Base-by-base conservation (phyloP, 2,113 vertebrate species). In the Hylia prasina region DNA sequence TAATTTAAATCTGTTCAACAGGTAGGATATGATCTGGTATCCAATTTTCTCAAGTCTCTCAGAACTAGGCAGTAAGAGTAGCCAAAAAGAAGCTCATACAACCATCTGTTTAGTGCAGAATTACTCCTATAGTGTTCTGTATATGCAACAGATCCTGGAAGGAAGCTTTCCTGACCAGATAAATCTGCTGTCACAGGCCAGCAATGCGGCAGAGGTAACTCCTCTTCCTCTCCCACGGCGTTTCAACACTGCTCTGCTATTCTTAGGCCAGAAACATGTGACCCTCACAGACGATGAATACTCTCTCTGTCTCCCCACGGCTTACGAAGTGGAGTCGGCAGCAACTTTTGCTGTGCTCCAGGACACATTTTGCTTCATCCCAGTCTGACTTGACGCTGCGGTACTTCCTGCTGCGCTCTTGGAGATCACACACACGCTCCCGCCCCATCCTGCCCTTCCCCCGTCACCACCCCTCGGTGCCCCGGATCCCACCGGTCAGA, bases 281-380 rank as follows among this genome's bases (percentile, higher is more conserved):
- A 39, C 21, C 10, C 9, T 35, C 10, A n/a, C 20, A 70, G 47
- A 28, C 1, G 1, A 21, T 18, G 51, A 70, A 30, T 7, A 28
- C 13, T 13, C 42, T 31, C 35, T 44, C 2, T 31, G 47, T 50
- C 33, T 50, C 25, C 68, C 60, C 17, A 22, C 0, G 3, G 66
- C 63, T 42, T 42, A 17, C 0, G 0, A 39, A 17, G 14, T 1
- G 13, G 14, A 20, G 13, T 22, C 9, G 1, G 17, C 50, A 65
- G 50, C 37, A 57, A 5, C 20, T 66, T 57, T 15, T 50, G 24
- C 37, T 15, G 47, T 10, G 44, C 39, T 60, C 20, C 82, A 14
- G 39, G 42, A 44, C 2, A 17, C n/a, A 7, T 27, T 76, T 13
- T 16, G 35, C 24, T 54, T 27, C n/a, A 20, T 33, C 28, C 22